phyloP scores from a whole-genome alignment of 2,888 invertebrate genomes.

The Polydrusus cervinus region DNA sequence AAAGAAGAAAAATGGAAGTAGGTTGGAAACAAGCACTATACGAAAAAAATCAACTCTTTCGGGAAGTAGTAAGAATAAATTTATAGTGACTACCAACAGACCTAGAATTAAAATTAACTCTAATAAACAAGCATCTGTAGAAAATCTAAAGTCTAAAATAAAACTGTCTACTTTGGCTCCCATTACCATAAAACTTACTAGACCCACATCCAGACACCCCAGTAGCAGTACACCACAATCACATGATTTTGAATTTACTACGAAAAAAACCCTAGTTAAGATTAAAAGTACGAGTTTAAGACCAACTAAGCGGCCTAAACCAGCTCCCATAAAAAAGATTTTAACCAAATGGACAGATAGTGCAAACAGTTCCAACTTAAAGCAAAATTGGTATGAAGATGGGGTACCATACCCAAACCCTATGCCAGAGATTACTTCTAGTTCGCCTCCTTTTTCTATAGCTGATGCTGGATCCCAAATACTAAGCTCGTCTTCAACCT shows the following conservation, averaged over 20 bases:
- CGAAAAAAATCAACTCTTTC: not conserved
- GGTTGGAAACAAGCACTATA: not conserved
- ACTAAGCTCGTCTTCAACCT: constrained; percentile 38
- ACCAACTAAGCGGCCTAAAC: constrained; percentile 60
- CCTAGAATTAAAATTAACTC: not conserved
- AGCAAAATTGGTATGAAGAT: constrained; percentile 71
- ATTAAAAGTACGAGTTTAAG: constrained; percentile 17
- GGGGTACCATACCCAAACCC: constrained; percentile 65
- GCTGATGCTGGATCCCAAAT: constrained; percentile 50
- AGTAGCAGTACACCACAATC: constrained; percentile 19
- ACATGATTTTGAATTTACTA: constrained; percentile 8
- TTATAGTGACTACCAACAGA: not conserved
- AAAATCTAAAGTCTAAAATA: constrained; percentile 13
- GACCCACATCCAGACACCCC: constrained; percentile 48
- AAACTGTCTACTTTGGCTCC: constrained; percentile 41
- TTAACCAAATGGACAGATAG: constrained; percentile 74
- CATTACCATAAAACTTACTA: constrained; percentile 48
- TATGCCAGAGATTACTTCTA: constrained; percentile 65
- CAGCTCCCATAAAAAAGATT: constrained; percentile 67
- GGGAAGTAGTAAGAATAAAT: not conserved
- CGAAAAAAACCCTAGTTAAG: constrained; percentile 33
- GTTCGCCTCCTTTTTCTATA: constrained; percentile 65
- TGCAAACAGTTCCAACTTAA: constrained; percentile 66
- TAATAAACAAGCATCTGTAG: constrained; percentile 1
- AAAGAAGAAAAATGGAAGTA: constrained; percentile 9